Evolutionary conservation across 2,113 vertebrate species (phyloP).

Genomic region (Sitta europaea): DNA sequence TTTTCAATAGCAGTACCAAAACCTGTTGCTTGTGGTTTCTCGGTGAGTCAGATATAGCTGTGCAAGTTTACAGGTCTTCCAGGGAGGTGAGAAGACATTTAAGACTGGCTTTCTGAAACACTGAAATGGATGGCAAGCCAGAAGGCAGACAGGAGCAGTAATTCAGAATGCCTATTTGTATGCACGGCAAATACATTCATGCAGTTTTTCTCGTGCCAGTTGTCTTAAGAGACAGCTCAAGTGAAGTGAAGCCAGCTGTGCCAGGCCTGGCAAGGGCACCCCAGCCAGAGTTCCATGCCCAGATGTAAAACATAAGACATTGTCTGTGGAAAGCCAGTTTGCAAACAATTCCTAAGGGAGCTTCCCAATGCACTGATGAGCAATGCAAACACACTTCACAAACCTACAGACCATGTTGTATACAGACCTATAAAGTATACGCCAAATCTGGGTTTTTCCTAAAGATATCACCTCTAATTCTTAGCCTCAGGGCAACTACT

Average conservation of each 20-base stretch:
- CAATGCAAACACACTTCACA: not conserved
- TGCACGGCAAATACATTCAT: not conserved
- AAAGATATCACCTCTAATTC: not conserved
- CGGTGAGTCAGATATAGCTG: not conserved
- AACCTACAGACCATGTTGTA: not conserved
- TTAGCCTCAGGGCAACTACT: not conserved
- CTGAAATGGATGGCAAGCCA: not conserved
- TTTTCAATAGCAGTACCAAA: not conserved
- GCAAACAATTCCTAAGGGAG: not conserved
- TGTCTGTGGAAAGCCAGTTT: not conserved
- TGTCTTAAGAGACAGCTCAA: constrained; percentile 8
- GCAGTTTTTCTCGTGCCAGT: not conserved
- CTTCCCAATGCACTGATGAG: not conserved
- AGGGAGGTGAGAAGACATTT: not conserved
- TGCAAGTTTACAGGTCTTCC: not conserved
- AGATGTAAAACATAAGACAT: not conserved
- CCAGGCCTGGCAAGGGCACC: constrained; percentile 12
- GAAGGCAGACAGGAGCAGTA: not conserved
- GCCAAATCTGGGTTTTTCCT: not conserved
- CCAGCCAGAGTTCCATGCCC: not conserved
- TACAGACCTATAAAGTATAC: not conserved
- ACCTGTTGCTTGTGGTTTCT: not conserved
- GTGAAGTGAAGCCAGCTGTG: constrained; percentile 13
- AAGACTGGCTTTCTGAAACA: not conserved
- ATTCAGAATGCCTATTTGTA: not conserved